Percentiles rank a stretch among this genome's conserved stretches.
These are phyloP conservation scores for Ceratina japonica DNA, from an alignment of 1,140 invertebrate genomes.

Conservation along the genomic window DNA sequence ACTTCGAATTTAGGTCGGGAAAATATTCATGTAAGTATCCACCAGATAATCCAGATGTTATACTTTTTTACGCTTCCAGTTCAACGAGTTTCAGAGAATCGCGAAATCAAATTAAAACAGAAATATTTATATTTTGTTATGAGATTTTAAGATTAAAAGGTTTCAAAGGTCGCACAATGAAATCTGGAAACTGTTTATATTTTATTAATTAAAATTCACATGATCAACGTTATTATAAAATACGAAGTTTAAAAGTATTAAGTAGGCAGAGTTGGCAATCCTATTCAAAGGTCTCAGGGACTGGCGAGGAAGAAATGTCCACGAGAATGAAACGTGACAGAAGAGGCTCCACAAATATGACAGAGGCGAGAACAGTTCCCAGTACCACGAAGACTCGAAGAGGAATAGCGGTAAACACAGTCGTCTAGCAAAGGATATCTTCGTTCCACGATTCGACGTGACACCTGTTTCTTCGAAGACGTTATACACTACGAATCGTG, in stretches of 20 bases:
- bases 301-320: neutral
- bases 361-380: neutral
- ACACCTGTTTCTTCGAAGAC: slow-evolving; percentile 30
- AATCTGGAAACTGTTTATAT: no score
- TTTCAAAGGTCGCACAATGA: no score
- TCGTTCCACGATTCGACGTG: slow-evolving; percentile 20
- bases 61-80: no score
- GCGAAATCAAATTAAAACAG: no score
- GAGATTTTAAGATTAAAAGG: no score
- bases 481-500: neutral
- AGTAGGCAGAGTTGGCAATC: neutral
- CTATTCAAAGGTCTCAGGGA: neutral
- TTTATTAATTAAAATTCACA: no score
- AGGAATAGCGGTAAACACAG: slow-evolving; percentile 3
- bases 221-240: no score
- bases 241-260: neutral
- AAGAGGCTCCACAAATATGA: slow-evolving; percentile 1
- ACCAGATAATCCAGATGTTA: no score
- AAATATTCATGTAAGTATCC: neutral
- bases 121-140: no score
- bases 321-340: slow-evolving; percentile 23
- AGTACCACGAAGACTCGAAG: neutral
- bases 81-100: no score
- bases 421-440: neutral
- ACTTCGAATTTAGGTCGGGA: neutral